Percentiles rank a stretch among this genome's conserved stretches.
These are phyloP conservation scores for Episyrphus balteatus DNA, from an alignment of 1,140 invertebrate species.

Conservation along the genomic window DNA sequence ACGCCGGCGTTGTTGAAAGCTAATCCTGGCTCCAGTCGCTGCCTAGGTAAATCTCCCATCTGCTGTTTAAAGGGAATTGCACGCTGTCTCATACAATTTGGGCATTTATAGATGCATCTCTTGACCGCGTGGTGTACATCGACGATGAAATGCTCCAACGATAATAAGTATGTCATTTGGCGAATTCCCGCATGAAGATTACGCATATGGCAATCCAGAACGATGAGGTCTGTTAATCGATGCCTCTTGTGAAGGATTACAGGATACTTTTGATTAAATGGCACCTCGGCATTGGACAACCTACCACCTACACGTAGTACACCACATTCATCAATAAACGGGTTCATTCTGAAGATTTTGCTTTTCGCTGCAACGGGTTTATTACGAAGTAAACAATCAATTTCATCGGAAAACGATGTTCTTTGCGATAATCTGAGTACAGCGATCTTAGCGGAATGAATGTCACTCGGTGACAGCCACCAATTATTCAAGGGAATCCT, in stretches of 20 bases:
- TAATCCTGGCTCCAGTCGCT: not conserved
- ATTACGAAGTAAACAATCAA: not conserved
- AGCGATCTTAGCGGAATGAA: not conserved
- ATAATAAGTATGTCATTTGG: slow-evolving; percentile 4
- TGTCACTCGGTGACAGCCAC: not conserved
- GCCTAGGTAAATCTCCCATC: not conserved
- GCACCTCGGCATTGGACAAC: slow-evolving; percentile 3
- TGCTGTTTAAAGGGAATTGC: not conserved
- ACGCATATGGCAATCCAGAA: not conserved
- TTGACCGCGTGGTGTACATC: not conserved
- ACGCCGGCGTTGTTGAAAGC: slow-evolving; percentile 14
- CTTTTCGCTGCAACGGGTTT: not conserved
- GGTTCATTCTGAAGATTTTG: not conserved
- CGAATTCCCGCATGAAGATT: slow-evolving; percentile 5
- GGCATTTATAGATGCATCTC: not conserved
- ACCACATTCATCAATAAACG: slow-evolving; percentile 3
- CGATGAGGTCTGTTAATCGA: not conserved
- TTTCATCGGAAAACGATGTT: not conserved
- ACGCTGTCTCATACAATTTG: slow-evolving; percentile 1
- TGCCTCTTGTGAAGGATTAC: slow-evolving; percentile 1
- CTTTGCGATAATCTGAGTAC: slow-evolving; percentile 1
- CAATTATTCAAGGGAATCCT: not conserved
- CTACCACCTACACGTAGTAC: slow-evolving; percentile 6
- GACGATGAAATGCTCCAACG: slow-evolving; percentile 3
- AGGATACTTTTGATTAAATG: slow-evolving; percentile 2